These are phyloP conservation scores for Drosophila tanythrix DNA, from an alignment of 2,888 invertebrate species.

Conservation along the genomic window DNA sequence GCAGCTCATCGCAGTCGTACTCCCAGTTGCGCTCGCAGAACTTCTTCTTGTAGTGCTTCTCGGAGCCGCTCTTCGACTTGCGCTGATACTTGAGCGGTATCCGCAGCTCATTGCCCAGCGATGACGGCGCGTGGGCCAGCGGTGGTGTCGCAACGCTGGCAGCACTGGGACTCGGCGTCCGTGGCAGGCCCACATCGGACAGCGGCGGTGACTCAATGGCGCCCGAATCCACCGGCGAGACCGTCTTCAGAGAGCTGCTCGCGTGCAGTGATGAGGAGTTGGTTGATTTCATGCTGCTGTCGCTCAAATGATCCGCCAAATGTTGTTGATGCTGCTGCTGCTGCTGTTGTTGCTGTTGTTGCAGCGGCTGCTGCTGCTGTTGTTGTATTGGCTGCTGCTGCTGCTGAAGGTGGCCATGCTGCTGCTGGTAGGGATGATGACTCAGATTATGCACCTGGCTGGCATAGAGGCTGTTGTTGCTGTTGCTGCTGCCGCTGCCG, in stretches of 20 bases:
- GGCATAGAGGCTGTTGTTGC: slow-evolving; percentile 59
- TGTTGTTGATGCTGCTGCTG: slow-evolving; percentile 63
- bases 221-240: slow-evolving; percentile 83
- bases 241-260: slow-evolving; percentile 65
- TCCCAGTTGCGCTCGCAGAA: slow-evolving; percentile 92
- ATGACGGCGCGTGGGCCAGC: slow-evolving; percentile 55
- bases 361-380: slow-evolving; percentile 36
- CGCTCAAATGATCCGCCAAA: slow-evolving; percentile 79
- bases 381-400: slow-evolving; percentile 58
- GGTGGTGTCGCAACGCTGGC: slow-evolving; percentile 82
- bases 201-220: slow-evolving; percentile 86
- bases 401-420: slow-evolving; percentile 61
- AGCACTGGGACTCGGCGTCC: slow-evolving; percentile 84
- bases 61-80: slow-evolving; percentile 85
- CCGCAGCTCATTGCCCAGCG: slow-evolving; percentile 81
- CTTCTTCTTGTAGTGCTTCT: slow-evolving; percentile 93
- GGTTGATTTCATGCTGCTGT: slow-evolving; percentile 82
- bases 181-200: slow-evolving; percentile 84
- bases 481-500: slow-evolving; percentile 22
- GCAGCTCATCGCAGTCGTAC: slow-evolving; percentile 83
- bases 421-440: slow-evolving; percentile 76
- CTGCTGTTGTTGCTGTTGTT: slow-evolving; percentile 81
- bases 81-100: slow-evolving; percentile 88
- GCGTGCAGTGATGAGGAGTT: slow-evolving; percentile 68
- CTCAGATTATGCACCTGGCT: slow-evolving; percentile 71